phyloP scores from a whole-genome alignment of 35 echinoderm and acorn worm species.

The Amphiura filiformis region DNA sequence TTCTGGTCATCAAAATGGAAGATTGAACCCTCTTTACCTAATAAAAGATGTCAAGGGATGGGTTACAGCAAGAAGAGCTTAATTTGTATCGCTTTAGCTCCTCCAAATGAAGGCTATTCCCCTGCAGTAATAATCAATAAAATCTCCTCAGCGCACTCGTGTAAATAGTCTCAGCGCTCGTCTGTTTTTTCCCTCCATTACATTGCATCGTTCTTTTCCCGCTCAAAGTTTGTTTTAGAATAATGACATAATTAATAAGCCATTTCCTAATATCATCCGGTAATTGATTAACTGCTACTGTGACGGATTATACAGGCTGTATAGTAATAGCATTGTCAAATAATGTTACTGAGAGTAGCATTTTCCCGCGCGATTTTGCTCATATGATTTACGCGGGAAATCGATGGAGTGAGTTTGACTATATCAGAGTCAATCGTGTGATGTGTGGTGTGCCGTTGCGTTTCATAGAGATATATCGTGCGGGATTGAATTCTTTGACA shows the following conservation, averaged over 20 bases:
- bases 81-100: constrained; percentile 5
- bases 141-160: constrained; percentile 11
- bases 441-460: no score
- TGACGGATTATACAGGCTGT: not conserved
- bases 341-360: not conserved
- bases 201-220: constrained; percentile 11
- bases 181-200: no score
- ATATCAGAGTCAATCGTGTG: constrained; percentile 19
- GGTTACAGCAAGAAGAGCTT: no score
- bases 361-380: not conserved
- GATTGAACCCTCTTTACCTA: no score
- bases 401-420: constrained; percentile 29
- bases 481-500: no score
- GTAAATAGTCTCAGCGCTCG: constrained; percentile 37
- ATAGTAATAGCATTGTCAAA: constrained; percentile 9
- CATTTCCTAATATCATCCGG: constrained; percentile 60
- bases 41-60: no score
- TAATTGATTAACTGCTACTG: constrained; percentile 5
- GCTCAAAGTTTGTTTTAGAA: constrained; percentile 48
- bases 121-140: not conserved
- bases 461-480: no score
- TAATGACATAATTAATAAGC: constrained; percentile 73
- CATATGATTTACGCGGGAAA: constrained; percentile 25
- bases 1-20: no score
- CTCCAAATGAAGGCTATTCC: constrained; percentile 43